These are phyloP conservation scores for Xylota segnis DNA, from an alignment of 2,888 invertebrate genomes.

Conservation along the genomic window DNA sequence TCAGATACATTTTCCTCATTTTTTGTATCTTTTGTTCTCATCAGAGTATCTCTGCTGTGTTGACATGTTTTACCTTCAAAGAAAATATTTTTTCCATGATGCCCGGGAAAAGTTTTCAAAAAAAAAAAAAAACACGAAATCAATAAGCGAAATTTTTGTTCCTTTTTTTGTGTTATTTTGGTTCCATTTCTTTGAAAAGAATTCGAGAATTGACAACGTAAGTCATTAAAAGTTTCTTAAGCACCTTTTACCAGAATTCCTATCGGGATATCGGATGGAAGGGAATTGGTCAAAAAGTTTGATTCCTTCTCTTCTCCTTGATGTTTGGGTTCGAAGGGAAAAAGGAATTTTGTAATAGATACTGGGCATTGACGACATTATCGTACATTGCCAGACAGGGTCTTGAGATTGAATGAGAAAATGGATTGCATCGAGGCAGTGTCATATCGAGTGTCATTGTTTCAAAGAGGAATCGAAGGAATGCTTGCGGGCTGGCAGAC, in stretches of 20 bases:
- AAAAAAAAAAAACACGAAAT: not conserved
- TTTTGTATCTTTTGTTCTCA: conserved; percentile 9
- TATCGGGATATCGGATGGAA: conserved; percentile 20
- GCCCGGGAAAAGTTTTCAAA: not conserved
- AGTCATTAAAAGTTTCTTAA: conserved; percentile 66
- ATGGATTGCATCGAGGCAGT: conserved; percentile 29
- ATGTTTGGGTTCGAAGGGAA: conserved; percentile 18
- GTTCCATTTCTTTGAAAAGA: conserved; percentile 19
- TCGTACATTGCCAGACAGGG: conserved; percentile 48
- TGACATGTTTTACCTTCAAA: conserved; percentile 40
- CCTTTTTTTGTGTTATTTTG: not conserved
- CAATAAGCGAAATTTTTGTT: conserved; percentile 15
- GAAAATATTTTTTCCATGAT: not conserved
- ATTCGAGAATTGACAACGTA: conserved; percentile 53
- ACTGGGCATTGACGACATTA: conserved; percentile 37
- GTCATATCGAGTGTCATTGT: conserved; percentile 32
- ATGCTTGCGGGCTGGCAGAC: not conserved
- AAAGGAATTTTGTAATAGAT: not conserved
- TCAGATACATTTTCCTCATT: not conserved
- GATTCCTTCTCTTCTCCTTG: not conserved
- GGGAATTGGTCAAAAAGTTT: conserved; percentile 51
- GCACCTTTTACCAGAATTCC: conserved; percentile 41
- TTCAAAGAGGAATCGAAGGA: not conserved
- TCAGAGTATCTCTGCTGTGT: conserved; percentile 17
- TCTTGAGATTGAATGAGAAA: conserved; percentile 47